Base-by-base conservation (phyloP, 2,888 invertebrate genomes). In the Deladenus siricidicola region DNA sequence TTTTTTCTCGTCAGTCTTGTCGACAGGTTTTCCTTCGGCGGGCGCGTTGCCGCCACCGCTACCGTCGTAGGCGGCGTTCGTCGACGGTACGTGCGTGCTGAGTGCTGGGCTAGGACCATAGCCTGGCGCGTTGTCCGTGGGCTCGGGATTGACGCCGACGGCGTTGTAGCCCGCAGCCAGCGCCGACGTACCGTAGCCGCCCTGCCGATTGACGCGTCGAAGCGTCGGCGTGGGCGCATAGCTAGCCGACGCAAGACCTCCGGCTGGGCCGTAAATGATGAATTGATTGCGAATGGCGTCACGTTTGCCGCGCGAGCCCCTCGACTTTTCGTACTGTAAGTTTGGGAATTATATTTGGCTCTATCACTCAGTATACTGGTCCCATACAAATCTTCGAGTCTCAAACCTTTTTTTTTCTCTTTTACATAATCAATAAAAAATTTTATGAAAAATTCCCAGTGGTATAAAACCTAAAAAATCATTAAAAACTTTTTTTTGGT, bases 171-270 rank as follows among this genome's bases (percentile, higher is more conserved):
- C 56, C 2, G 64, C 39, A 3, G 58, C 49, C 21, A 56, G 44
- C 23, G 55, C 45, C n/a, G 50, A 19, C 1, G 58, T 57, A 3
- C 56, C 58, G 42, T 63, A 63, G 17, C 64, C 64, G 4, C 64
- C 64, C 17, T 65, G 63, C 24, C 64, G 63, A 1, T 47, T 43
- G 21, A 48, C 10, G 29, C 64, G 53, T n/a, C 56, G 52, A 26
- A 30, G 54, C 17, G 26, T 28, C 4, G 14, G 8, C n/a, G 49
- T 39, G 2, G 48, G 19, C 4, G 58, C 23, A 49, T 29, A 65
- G 28, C 24, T 61, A 14, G 64, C 64, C n/a, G 54, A 34, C 3
- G 65, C 54, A 4, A 64, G 48, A 8, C 55, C 45, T 17, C 58
- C 58, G 19, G 30, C 47, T 17, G 43, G 29, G 51, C 49, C 58